Evolutionary conservation across 2,888 invertebrate species (phyloP).

Genomic region (Drosophila vallismaia): DNA sequence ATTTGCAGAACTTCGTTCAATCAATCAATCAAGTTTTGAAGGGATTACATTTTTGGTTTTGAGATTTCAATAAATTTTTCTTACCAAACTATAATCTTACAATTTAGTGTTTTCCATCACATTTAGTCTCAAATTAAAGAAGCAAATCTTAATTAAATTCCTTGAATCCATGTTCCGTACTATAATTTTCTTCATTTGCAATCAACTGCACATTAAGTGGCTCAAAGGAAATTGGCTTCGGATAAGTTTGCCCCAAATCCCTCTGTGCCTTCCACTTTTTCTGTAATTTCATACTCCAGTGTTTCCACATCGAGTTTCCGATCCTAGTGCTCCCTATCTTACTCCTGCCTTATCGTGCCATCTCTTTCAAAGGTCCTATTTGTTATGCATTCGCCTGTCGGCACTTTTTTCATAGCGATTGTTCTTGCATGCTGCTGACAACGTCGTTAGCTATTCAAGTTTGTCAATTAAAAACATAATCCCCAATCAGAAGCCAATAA

Average conservation of each 20-base stretch:
- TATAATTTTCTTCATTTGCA: constrained; percentile 12
- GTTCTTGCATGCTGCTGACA: constrained; percentile 67
- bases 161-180: constrained; percentile 10
- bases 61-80: neutral
- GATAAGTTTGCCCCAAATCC: constrained; percentile 10
- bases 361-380: constrained; percentile 26
- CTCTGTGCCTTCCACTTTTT: neutral
- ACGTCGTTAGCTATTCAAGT: constrained; percentile 79
- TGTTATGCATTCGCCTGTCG: constrained; percentile 76
- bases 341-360: neutral
- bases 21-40: constrained; percentile 22
- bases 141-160: neutral
- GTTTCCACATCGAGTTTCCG: constrained; percentile 30
- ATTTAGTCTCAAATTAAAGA: no score
- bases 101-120: neutral
- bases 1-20: constrained; percentile 14
- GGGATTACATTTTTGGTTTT: neutral
- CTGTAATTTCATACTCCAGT: constrained; percentile 17
- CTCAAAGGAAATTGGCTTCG: constrained; percentile 25
- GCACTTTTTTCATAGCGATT: constrained; percentile 66
- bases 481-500: constrained; percentile 80
- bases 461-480: constrained; percentile 79
- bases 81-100: neutral
- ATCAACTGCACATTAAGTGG: constrained; percentile 31
- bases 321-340: neutral